phyloP scores from a whole-genome alignment of 2,888 invertebrate species.

The Spicauda simplicius region DNA sequence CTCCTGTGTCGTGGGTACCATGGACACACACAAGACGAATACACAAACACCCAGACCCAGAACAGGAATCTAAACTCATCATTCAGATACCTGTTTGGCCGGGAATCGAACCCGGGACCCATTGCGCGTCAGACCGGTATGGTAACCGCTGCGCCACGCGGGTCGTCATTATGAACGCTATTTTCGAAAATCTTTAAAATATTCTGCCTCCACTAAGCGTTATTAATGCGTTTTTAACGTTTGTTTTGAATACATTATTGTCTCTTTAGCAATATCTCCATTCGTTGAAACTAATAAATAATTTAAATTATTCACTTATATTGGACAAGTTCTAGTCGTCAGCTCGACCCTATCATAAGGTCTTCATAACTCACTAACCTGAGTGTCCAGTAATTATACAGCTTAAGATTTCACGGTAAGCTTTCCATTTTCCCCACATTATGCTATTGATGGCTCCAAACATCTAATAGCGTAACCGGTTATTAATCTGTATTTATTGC shows the following conservation, averaged over 20 bases:
- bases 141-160: no score
- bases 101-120: no score
- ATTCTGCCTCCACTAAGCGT: not conserved
- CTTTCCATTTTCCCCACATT: constrained; percentile 43
- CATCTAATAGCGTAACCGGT: constrained; percentile 37
- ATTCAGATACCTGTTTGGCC: no score
- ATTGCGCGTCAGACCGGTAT: no score
- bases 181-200: not conserved
- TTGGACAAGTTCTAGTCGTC: constrained; percentile 13
- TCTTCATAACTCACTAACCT: constrained; percentile 45
- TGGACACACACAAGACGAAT: no score
- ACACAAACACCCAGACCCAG: no score
- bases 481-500: constrained; percentile 33
- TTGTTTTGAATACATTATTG: constrained; percentile 1
- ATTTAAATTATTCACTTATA: not conserved
- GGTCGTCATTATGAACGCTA: no score
- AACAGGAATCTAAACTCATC: no score
- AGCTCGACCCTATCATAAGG: constrained; percentile 1
- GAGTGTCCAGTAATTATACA: constrained; percentile 43
- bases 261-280: not conserved
- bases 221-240: not conserved
- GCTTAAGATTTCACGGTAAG: constrained; percentile 43
- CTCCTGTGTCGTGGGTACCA: no score
- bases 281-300: not conserved
- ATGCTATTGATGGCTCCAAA: constrained; percentile 35